Percentiles rank a stretch among this genome's conserved stretches.
phyloP scores from a whole-genome alignment of 2,113 vertebrate species.

The Dipodomys ordii region DNA sequence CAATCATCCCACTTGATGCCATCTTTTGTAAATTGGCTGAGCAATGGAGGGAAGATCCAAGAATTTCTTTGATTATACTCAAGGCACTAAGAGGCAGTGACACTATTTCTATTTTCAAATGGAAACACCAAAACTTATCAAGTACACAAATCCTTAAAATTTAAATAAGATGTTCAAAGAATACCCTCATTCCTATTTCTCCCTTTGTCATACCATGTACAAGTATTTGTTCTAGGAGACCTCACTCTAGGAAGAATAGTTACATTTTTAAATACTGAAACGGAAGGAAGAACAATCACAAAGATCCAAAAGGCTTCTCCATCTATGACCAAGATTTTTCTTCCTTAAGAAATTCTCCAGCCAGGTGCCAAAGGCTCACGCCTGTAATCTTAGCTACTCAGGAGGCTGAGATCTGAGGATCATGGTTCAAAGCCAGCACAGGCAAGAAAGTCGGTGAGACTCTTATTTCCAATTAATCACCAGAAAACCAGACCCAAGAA shows the following conservation, averaged over 20 bases:
- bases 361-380: too few relatives aligned
- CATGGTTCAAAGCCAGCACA: too few relatives aligned
- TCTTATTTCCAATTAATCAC: too few relatives aligned
- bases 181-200: background rate
- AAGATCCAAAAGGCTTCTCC: background rate
- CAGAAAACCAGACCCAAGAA: too few relatives aligned
- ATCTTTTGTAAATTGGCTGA: background rate
- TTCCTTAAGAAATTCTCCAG: too few relatives aligned
- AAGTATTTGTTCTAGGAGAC: background rate
- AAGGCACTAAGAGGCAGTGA: background rate
- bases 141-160: background rate
- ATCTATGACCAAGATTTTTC: background rate
- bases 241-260: background rate
- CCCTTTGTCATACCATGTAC: background rate
- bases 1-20: background rate
- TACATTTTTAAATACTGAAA: background rate
- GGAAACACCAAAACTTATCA: constrained; percentile 17
- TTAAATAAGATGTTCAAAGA: background rate
- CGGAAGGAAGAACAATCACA: background rate
- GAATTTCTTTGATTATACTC: background rate
- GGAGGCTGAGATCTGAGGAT: too few relatives aligned
- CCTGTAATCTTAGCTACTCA: too few relatives aligned
- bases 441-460: too few relatives aligned
- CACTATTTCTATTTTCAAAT: background rate
- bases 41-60: background rate